These are phyloP conservation scores for Zenarchopterus dispar DNA, from an alignment of 2,797 vertebrate species.

Conservation along the genomic window DNA sequence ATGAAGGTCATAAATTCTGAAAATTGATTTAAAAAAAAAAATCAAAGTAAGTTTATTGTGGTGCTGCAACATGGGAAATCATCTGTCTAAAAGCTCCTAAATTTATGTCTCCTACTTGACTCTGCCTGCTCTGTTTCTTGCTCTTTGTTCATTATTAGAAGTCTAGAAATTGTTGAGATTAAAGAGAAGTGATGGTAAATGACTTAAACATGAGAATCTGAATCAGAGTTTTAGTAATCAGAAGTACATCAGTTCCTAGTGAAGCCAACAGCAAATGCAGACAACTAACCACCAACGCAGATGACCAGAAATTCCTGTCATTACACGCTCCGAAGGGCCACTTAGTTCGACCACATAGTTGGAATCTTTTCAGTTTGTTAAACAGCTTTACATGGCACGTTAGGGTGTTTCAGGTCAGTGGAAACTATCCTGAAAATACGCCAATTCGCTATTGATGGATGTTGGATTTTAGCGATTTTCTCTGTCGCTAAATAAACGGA, in stretches of 20 bases:
- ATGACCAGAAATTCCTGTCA: slow-evolving; percentile 47
- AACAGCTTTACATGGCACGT: slow-evolving; percentile 6
- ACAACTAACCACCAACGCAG: slow-evolving; percentile 40
- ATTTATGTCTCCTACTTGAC: no score
- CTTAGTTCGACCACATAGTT: slow-evolving; percentile 53
- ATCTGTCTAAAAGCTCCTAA: no score
- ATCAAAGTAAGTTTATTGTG: no score
- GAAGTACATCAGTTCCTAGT: slow-evolving; percentile 40
- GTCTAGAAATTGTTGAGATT: slow-evolving; percentile 25
- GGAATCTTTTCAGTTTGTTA: slow-evolving; percentile 41
- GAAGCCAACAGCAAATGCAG: slow-evolving; percentile 43
- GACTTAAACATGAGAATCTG: slow-evolving; percentile 53
- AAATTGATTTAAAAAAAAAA: no score
- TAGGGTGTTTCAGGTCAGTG: slow-evolving; percentile 18
- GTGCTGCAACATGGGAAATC: no score
- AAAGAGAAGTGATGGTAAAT: slow-evolving; percentile 45
- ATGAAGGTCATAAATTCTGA: no score
- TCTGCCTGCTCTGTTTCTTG: no score
- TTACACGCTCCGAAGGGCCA: slow-evolving; percentile 53
- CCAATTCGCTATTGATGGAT: slow-evolving; percentile 25
- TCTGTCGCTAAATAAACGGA: slow-evolving; percentile 33
- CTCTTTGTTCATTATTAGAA: neutral
- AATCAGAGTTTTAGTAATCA: slow-evolving; percentile 37
- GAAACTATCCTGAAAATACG: slow-evolving; percentile 9
- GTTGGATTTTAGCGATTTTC: slow-evolving; percentile 21